Evolutionary conservation across 2,888 invertebrate species (phyloP).

Genomic region (Drosophila niveifrons): DNA sequence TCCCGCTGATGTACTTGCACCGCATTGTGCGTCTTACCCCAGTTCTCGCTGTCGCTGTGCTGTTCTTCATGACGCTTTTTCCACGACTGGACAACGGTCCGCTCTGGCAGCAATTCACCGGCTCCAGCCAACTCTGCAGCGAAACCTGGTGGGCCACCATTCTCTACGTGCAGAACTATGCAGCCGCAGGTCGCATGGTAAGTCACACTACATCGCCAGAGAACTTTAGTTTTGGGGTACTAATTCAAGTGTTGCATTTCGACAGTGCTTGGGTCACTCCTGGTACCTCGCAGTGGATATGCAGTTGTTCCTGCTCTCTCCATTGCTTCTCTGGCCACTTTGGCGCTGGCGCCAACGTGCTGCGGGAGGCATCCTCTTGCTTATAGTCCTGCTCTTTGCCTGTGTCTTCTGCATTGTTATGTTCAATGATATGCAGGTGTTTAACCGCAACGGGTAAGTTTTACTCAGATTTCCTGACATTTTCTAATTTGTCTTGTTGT

Average conservation of each 20-base stretch:
- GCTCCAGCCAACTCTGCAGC: conserved; percentile 66
- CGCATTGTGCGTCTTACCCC: conserved; percentile 86
- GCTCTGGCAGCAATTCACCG: conserved; percentile 78
- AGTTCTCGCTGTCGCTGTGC: conserved; percentile 85
- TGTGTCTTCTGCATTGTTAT: conserved; percentile 74
- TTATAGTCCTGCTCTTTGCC: conserved; percentile 69
- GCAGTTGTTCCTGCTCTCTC: conserved; percentile 87
- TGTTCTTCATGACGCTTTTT: conserved; percentile 85
- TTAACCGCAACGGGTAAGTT: conserved; percentile 39
- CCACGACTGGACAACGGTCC: conserved; percentile 86
- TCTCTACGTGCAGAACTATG: conserved; percentile 86
- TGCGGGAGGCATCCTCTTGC: conserved; percentile 47
- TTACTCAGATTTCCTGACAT: neutral
- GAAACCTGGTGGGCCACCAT: conserved; percentile 85
- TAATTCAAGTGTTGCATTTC: neutral
- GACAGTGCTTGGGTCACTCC: conserved; percentile 86
- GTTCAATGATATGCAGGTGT: conserved; percentile 56
- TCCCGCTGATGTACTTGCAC: conserved; percentile 78
- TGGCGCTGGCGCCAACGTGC: conserved; percentile 79
- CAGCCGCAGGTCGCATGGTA: conserved; percentile 73
- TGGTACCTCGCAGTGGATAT: conserved; percentile 88
- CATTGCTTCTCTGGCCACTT: conserved; percentile 86
- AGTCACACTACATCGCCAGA: neutral
- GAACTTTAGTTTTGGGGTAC: neutral
- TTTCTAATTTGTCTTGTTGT: neutral